Evolutionary conservation across 2,888 invertebrate species (phyloP), one percentile per base, ranked within the genome.

Genomic region (Diplazon laetatorius): DNA sequence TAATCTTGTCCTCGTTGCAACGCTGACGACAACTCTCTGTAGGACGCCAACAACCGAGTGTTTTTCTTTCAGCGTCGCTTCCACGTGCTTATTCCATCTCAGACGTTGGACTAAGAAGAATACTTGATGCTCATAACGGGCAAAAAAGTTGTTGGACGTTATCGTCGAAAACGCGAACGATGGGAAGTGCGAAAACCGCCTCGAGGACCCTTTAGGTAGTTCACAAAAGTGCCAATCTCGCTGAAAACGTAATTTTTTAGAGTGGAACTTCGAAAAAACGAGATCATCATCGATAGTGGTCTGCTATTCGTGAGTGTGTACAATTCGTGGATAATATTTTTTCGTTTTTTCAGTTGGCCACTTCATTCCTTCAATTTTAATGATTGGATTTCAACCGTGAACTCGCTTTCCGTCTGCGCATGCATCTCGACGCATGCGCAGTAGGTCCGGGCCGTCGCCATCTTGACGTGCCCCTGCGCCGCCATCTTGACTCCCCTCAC

Each of bases 1-100:
- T 70, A 66, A 70, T 70, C 71, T 70, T 70, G 25, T 77, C 60
- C 59, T 66, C 39, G 52, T 42, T 52, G 39, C 52, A 42, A 14
- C 39, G 25, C 1, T 20, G 46, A 12, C 66, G 37, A 66, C 66
- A 42, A 66, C 66, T 42, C 52, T 66, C n/a, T n/a, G n/a, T n/a
- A n/a, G n/a, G n/a, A n/a, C n/a, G n/a, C n/a, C 52, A 52, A 1
- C 25, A 16, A 25, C 52, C n/a, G 42, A 66, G 66, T 66, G 37
- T 25, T 66, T 66, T 16, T 42, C 42, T 42, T 42, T 39, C 14
- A n/a, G n/a, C n/a, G 50, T 39, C 37, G 39, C 39, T 52, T n/a
- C 12, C 39, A 39, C 22, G 37, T 44, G 55, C 48, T 42, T 66
- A n/a, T 69, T 60, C 35, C 20, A 16, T 39, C 42, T 9, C 14